Percentiles rank a stretch among this genome's conserved stretches.
Evolutionary conservation across 2,113 vertebrate genomes (phyloP).

Genomic region (Theropithecus gelada): DNA sequence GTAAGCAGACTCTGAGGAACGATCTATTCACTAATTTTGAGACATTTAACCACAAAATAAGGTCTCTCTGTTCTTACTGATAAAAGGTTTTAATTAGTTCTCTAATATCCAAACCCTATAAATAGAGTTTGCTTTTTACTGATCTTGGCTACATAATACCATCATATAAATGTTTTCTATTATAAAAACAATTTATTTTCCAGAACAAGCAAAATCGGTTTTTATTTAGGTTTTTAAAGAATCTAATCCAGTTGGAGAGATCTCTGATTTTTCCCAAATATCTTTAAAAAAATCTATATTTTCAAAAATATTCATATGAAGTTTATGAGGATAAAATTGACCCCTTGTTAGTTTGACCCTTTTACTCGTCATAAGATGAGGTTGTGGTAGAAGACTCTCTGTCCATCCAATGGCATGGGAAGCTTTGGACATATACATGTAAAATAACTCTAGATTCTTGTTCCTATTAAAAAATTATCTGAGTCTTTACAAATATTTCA

Average conservation of each 20-base stretch:
- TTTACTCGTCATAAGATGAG: not conserved
- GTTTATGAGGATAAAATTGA: not conserved
- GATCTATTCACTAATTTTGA: conserved; percentile 38
- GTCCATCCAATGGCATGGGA: not conserved
- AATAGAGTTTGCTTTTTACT: conserved; percentile 15
- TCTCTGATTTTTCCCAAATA: not conserved
- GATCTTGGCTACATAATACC: not conserved
- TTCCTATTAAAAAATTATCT: not conserved
- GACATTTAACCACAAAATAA: conserved; percentile 33
- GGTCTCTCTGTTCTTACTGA: not conserved
- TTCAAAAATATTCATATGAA: not conserved
- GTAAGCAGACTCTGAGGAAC: not conserved
- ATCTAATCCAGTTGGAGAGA: not conserved
- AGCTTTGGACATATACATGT: not conserved
- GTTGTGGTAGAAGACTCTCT: not conserved
- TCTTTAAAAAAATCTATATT: not conserved
- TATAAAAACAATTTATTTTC: conserved; percentile 24
- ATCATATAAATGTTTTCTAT: not conserved
- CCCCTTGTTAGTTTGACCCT: not conserved
- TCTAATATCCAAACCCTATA: conserved; percentile 30
- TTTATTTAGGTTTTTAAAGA: not conserved
- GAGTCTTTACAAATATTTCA: not conserved
- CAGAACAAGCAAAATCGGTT: not conserved
- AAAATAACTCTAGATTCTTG: not conserved
- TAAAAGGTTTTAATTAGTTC: conserved; percentile 1